These are phyloP conservation scores for Cerceris rybyensis DNA, from an alignment of 2,888 invertebrate species.

Conservation along the genomic window DNA sequence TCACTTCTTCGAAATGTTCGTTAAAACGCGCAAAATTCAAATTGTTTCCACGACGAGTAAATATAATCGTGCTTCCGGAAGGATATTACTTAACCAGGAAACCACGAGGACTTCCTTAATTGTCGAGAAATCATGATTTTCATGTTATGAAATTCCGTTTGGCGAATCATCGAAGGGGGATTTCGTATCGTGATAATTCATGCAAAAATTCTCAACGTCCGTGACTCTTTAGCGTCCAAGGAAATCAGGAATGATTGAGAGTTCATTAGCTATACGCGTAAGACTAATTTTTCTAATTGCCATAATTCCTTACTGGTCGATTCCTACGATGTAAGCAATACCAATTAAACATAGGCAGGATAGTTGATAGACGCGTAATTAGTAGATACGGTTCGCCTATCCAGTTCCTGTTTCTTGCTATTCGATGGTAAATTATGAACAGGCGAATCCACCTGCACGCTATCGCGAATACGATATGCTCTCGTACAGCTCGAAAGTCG, in stretches of 20 bases:
- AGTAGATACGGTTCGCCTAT: constrained; percentile 56
- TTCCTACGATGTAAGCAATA: constrained; percentile 40
- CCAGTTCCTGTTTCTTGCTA: constrained; percentile 46
- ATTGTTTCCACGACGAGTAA: too few relatives aligned
- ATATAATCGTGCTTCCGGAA: not conserved
- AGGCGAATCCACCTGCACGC: constrained; percentile 18
- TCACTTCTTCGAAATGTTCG: not conserved
- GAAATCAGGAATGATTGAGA: constrained; percentile 39
- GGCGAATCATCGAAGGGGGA: constrained; percentile 21
- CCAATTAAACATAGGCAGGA: constrained; percentile 53
- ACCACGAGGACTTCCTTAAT: not conserved
- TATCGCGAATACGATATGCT: not conserved
- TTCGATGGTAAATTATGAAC: constrained; percentile 48
- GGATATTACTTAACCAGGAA: not conserved
- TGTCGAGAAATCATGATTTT: not conserved
- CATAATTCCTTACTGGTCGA: constrained; percentile 39
- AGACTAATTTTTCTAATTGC: constrained; percentile 34
- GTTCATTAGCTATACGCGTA: constrained; percentile 54
- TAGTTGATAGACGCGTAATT: constrained; percentile 63
- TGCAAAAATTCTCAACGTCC: constrained; percentile 23
- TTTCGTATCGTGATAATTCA: constrained; percentile 34
- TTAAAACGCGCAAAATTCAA: not conserved
- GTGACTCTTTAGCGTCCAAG: constrained; percentile 31
- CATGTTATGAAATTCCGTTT: constrained; percentile 20
- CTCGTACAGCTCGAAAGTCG: constrained; percentile 11